A percentile compares a stretch with the other conserved stretches of the same genome.
Conservation (phyloP, 2,797 vertebrate species). For the Sebastes cheni region DNA sequence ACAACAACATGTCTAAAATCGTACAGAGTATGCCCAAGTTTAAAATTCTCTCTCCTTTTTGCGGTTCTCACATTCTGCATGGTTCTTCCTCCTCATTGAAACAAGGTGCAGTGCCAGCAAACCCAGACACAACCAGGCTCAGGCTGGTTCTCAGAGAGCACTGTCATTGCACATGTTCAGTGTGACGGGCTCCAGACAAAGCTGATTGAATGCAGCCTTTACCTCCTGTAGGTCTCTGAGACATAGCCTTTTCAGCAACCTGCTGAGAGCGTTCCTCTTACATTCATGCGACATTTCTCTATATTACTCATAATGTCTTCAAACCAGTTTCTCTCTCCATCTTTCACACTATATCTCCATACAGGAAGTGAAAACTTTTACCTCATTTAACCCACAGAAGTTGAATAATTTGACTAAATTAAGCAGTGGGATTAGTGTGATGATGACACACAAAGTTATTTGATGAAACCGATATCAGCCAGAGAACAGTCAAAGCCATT, state of each 20-base stretch:
- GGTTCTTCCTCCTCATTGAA: constrained; percentile 39
- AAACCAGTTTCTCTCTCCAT: not conserved
- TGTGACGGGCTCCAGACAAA: constrained; percentile 47
- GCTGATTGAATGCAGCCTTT: constrained; percentile 37
- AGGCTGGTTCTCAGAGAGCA: constrained; percentile 23
- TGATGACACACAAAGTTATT: not conserved
- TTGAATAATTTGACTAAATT: not conserved
- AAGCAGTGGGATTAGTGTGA: not conserved
- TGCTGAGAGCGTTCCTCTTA: not conserved
- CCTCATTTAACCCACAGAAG: not conserved
- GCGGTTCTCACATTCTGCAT: constrained; percentile 22
- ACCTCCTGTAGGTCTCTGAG: not conserved
- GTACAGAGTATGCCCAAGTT: too few species aligned
- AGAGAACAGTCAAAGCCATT: not conserved
- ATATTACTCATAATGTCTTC: not conserved
- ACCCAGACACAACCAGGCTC: constrained; percentile 21
- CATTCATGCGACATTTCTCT: not conserved
- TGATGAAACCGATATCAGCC: not conserved
- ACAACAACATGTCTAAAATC: too few species aligned
- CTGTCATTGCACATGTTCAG: constrained; percentile 37
- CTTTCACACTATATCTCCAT: not conserved
- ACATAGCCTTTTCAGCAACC: constrained; percentile 1
- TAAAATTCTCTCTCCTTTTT: not conserved
- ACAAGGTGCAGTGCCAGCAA: constrained; percentile 30
- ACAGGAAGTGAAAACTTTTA: not conserved